These are phyloP conservation scores for Oxyruncus cristatus DNA, from an alignment of 2,113 vertebrate species.

Conservation along the genomic window DNA sequence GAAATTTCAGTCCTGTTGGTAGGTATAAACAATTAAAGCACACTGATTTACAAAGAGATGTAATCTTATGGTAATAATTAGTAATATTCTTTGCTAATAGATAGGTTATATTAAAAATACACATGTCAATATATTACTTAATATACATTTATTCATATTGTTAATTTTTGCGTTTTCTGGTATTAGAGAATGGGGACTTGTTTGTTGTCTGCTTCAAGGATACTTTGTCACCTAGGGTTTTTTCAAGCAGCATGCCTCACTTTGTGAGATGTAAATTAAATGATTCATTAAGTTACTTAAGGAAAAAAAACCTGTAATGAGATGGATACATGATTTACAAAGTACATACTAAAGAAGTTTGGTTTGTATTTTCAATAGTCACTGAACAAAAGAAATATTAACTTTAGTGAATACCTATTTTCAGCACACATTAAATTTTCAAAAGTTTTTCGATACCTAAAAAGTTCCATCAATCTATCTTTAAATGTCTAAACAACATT, in stretches of 20 bases:
- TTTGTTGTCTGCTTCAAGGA: background rate
- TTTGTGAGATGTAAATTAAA: background rate
- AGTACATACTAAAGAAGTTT: background rate
- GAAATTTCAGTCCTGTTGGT: background rate
- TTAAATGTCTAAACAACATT: background rate
- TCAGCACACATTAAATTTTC: background rate
- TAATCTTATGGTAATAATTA: background rate
- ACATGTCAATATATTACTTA: background rate
- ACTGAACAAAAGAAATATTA: background rate
- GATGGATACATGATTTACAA: fast-evolving
- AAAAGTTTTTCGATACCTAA: fast-evolving
- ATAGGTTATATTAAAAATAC: background rate
- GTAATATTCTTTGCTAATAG: background rate
- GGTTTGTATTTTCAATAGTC: background rate
- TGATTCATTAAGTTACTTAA: background rate
- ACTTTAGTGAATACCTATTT: background rate
- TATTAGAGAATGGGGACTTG: background rate
- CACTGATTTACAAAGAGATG: background rate
- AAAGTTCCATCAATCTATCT: background rate
- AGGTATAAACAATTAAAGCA: background rate
- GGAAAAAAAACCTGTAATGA: background rate
- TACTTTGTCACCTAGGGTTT: background rate
- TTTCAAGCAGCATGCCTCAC: background rate
- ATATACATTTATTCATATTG: background rate
- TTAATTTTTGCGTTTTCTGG: background rate